Conservation (phyloP, 2,113 vertebrate genomes). For the Psilopogon haemacephalus region DNA sequence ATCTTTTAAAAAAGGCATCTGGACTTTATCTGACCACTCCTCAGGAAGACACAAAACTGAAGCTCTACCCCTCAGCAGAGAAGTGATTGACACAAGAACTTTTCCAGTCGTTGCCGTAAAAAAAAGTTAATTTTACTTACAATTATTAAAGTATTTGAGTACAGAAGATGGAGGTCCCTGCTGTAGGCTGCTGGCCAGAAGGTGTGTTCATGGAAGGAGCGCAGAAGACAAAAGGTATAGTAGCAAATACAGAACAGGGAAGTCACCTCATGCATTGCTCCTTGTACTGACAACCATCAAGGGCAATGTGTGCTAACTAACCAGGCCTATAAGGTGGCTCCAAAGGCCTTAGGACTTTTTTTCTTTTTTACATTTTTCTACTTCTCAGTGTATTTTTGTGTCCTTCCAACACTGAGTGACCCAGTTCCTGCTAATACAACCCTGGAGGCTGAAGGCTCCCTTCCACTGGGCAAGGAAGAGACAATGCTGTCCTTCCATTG, state of each 20-base stretch:
- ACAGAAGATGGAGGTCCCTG: neutral
- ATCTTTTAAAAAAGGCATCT: neutral
- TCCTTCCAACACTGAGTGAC: neutral
- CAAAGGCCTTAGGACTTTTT: neutral
- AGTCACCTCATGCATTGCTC: neutral
- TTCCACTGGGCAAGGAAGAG: neutral
- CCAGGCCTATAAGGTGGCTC: neutral
- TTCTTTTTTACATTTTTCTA: rapidly evolving
- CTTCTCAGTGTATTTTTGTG: neutral
- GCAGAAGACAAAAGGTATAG: neutral
- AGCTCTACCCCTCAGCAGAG: neutral
- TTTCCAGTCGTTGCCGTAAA: neutral
- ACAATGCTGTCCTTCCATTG: neutral
- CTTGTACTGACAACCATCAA: rapidly evolving
- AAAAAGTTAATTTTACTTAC: neutral
- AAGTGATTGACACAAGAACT: neutral
- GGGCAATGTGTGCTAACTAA: neutral
- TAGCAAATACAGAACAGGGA: neutral
- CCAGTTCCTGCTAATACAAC: neutral
- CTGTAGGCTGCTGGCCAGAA: neutral
- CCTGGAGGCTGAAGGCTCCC: no score
- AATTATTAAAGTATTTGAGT: neutral
- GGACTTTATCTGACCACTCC: neutral
- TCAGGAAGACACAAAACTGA: neutral
- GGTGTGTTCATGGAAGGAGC: neutral